These are phyloP conservation scores for Canis aureus DNA, from an alignment of 2,113 vertebrate genomes.

Conservation along the genomic window DNA sequence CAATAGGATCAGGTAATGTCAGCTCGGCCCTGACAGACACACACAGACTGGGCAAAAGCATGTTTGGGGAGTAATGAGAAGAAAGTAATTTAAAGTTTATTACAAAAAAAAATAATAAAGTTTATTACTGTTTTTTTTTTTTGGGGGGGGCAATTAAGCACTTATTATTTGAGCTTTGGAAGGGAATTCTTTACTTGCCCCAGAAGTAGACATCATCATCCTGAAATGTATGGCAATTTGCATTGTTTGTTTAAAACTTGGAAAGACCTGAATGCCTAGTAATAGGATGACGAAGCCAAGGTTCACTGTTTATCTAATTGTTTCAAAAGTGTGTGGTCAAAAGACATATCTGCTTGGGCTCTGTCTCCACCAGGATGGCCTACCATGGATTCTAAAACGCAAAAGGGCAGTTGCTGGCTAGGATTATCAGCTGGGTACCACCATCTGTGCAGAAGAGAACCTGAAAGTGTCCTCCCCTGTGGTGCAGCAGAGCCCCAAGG, in stretches of 20 bases:
- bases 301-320: neutral
- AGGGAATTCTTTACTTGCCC: neutral
- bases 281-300: too few relatives aligned
- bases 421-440: neutral
- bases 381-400: neutral
- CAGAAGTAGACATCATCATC: neutral
- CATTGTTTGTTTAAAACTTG: neutral
- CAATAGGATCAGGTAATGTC: neutral
- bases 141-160: neutral
- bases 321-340: neutral
- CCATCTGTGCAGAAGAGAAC: neutral
- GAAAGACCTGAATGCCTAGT: neutral
- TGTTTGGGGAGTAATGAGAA: neutral
- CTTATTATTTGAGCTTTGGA: neutral
- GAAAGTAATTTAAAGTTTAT: slow-evolving; percentile 48
- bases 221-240: neutral
- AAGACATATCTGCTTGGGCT: neutral
- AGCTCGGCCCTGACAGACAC: neutral
- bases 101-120: neutral
- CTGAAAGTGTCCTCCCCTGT: neutral
- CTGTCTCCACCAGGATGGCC: neutral
- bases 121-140: neutral
- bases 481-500: accelerated
- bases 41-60: neutral
- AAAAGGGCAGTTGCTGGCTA: neutral